Conservation (phyloP, 2,888 invertebrate species). For the Apoderus coryli region DNA sequence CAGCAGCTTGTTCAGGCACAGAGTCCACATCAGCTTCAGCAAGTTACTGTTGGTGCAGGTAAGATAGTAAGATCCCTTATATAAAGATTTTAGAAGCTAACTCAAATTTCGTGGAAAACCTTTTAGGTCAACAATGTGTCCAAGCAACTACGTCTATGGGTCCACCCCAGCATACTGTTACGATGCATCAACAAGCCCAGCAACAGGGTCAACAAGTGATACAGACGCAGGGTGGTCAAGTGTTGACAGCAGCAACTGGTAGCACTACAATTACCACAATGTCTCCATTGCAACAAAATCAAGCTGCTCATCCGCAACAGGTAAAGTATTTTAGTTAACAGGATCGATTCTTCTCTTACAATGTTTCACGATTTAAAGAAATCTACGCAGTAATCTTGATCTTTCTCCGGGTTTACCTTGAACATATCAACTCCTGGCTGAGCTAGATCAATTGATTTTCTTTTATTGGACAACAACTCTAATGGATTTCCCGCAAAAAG, state of each 20-base stretch:
- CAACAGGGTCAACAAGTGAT: conserved; percentile 19
- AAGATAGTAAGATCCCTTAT: no score
- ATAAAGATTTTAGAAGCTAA: no score
- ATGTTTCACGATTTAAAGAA: no score
- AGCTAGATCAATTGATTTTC: no score
- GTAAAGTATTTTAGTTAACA: conserved; percentile 6
- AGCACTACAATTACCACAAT: conserved; percentile 57
- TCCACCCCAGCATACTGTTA: conserved; percentile 33
- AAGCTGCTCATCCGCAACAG: conserved; percentile 37
- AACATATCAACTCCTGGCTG: no score
- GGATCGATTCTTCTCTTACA: neutral
- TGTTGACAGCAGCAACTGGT: conserved; percentile 27
- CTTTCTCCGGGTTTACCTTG: no score
- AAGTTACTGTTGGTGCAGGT: conserved; percentile 22
- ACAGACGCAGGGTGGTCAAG: conserved; percentile 21
- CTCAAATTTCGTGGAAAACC: no score
- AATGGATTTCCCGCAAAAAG: no score
- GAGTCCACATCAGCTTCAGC: conserved; percentile 13
- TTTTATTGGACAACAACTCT: no score
- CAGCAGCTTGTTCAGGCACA: conserved; percentile 13
- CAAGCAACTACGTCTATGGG: conserved; percentile 29
- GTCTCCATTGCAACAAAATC: conserved; percentile 58
- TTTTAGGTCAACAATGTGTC: conserved; percentile 27
- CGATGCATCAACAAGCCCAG: conserved; percentile 36
- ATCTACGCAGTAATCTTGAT: no score